These are phyloP conservation scores for Pipa parva DNA, from an alignment of 2,113 vertebrate genomes.

Conservation along the genomic window DNA sequence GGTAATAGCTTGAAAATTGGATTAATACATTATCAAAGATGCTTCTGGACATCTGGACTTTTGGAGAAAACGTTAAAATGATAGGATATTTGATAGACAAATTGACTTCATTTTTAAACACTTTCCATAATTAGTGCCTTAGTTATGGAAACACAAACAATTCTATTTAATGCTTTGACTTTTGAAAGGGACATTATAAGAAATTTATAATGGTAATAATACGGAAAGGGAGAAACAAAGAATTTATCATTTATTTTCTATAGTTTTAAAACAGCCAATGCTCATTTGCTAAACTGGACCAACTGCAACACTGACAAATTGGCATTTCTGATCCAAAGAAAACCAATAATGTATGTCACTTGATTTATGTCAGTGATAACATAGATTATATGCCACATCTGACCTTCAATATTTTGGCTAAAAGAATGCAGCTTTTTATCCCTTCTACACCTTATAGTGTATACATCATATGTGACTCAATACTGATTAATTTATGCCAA, in stretches of 20 bases:
- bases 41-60: constrained; percentile 44
- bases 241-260: constrained; percentile 43
- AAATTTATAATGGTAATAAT: constrained; percentile 7
- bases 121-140: constrained; percentile 33
- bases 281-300: constrained; percentile 35
- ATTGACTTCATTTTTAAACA: constrained; percentile 30
- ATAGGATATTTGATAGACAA: constrained; percentile 27
- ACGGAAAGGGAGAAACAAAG: constrained; percentile 34
- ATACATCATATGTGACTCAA: not conserved
- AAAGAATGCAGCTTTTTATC: constrained; percentile 44
- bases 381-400: constrained; percentile 56
- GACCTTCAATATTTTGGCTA: constrained; percentile 56
- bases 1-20: constrained; percentile 40
- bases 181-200: constrained; percentile 20
- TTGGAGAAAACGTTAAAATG: constrained; percentile 32
- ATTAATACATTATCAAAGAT: constrained; percentile 45
- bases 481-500: too few relatives aligned
- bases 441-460: not conserved
- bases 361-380: constrained; percentile 58
- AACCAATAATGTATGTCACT: constrained; percentile 61
- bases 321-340: constrained; percentile 49
- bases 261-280: constrained; percentile 42
- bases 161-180: constrained; percentile 21
- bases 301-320: constrained; percentile 52
- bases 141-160: constrained; percentile 35